Evolutionary conservation across 1,140 invertebrate species (phyloP), one percentile per base, ranked within the genome.

Genomic region (Ceratoteleas bidentatus): DNA sequence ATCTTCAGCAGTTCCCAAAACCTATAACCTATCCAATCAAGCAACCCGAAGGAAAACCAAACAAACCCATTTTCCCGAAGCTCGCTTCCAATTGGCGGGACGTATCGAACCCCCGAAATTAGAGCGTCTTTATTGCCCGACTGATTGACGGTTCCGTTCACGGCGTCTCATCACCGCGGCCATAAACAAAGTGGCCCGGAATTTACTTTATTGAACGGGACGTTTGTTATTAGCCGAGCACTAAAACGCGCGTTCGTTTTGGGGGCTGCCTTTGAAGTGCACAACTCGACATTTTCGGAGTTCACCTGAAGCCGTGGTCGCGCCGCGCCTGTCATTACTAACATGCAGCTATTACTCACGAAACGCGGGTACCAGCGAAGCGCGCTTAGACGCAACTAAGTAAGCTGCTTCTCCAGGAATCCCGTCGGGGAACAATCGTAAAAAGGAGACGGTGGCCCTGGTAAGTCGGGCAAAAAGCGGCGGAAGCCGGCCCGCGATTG

Each of bases 401-500:
- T 80, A 80, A 49, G 81, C 72, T 66, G 75, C 76, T 83, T 80
- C 81, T 80, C 81, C 81, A 66, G 52, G 81, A 83, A 80, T 83
- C 81, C 14, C 72, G 81, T 83, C 81, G 81, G 81, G 64, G 60
- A 76, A 76, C 58, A 79, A 79, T 83, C 81, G 72, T 83, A 83
- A 83, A 83, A 83, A 79, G 66, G 66, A 68, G 66, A 73, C 75
- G 76, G 81, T 79, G 75, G 70, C 81, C 45, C 38, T 3, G 74
- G 61, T 74, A 83, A 76, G 61, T 32, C 43, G 76, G 24, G 16
- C 75, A 83, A 83, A 83, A 83, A 83, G 24, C 72, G 56, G 75
- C 81, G 81, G 81, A 83, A 83, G 81, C 81, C 70, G 75, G 69
- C 56, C 54, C 65, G 65, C 72, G 66, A 75, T 83, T 83, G 75